Base-by-base conservation (phyloP, 2,797 vertebrate genomes). In the Chelmon rostratus region DNA sequence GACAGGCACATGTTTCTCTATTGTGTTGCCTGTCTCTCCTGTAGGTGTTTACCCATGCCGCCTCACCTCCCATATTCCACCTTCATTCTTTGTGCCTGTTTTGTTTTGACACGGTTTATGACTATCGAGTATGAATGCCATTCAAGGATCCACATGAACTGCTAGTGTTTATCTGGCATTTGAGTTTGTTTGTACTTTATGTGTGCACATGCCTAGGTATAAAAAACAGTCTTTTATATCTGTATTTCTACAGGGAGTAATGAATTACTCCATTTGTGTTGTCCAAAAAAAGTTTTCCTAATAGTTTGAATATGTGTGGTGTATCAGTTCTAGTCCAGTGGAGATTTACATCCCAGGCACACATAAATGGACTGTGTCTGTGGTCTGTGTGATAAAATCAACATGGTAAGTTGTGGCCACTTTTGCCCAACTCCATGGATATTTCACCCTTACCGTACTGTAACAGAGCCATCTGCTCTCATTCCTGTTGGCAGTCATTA, bases 401-500 rank as follows among this genome's bases (percentile, higher is more conserved):
- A 63, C 56, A 42, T 58, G 16, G 31, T 68, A 66, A 53, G 47
- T 47, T 56, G 46, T 54, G 42, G 15, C 28, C 59, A 59, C 67
- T 79, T 84, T 46, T 67, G 62, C 86, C 38, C 47, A 73, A 44
- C 57, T 79, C 40, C 66, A 59, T 78, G 38, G 52, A 81, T 67
- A 54, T 78, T 69, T 79, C 21, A 63, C 28, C 63, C 46, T 75
- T 57, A 56, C 70, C 73, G 59, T 79, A 76, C 70, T 78, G 68
- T 76, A 83, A 82, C 80, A 61, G n/a, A 80, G 72, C 85, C 88
- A 90, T 92, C 89, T 93, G 89, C 80, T 89, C 77, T 73, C 47
- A 35, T 85, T 92, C 66, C 73, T 87, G 72, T 62, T 84, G 85
- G 84, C 75, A 86, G 62, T 90, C 90, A 93, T 93, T 92, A 92